These are phyloP conservation scores for Equus przewalskii DNA, from an alignment of 2,113 vertebrate genomes.

Conservation along the genomic window DNA sequence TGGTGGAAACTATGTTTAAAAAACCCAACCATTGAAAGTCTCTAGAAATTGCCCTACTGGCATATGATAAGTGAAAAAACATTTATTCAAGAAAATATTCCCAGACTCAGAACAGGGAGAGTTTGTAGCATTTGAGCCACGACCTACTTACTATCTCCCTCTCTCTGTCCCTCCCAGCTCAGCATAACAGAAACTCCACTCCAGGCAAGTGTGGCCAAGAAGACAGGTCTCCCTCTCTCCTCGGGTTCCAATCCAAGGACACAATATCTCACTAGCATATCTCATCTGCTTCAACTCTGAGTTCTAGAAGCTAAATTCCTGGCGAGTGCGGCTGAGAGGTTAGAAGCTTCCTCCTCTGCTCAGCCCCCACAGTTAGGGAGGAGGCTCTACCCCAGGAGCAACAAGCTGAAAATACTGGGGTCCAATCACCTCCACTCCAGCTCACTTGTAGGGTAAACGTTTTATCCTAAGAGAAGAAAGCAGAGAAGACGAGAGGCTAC, in stretches of 20 bases:
- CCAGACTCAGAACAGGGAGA: neutral
- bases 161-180: neutral
- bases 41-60: neutral
- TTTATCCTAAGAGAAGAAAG: neutral
- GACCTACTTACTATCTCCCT: neutral
- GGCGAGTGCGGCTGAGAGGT: neutral
- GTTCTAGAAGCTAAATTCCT: neutral
- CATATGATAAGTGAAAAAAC: neutral
- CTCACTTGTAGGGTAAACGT: neutral
- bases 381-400: neutral
- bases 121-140: neutral
- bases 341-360: neutral
- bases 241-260: neutral
- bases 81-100: constrained; percentile 13
- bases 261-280: neutral
- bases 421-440: neutral
- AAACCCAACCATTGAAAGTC: neutral
- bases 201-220: neutral
- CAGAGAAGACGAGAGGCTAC: neutral
- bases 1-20: neutral
- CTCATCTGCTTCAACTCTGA: neutral
- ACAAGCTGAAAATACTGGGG: neutral
- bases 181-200: neutral
- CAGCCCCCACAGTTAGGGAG: neutral
- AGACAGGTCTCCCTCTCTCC: neutral